phyloP scores from a whole-genome alignment of 2,113 vertebrate genomes.

The Capreolus pygargus region DNA sequence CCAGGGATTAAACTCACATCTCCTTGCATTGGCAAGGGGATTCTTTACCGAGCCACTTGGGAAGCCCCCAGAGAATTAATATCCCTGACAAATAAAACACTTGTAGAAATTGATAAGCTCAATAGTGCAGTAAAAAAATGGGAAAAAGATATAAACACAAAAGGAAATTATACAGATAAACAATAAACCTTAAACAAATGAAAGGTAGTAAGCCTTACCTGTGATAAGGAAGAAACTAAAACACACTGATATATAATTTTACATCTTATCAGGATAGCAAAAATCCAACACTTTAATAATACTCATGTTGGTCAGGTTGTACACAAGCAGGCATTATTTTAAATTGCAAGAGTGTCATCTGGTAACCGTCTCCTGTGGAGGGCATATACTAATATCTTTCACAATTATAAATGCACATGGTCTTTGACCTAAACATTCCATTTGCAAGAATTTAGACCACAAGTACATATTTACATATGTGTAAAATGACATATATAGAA shows the following conservation, averaged over 20 bases:
- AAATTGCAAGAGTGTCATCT: neutral
- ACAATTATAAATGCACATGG: neutral
- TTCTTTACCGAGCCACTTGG: neutral
- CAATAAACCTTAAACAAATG: neutral
- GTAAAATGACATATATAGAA: neutral
- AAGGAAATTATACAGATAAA: neutral
- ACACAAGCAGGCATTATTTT: neutral
- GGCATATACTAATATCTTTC: neutral
- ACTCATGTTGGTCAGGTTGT: neutral
- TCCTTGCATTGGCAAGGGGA: neutral
- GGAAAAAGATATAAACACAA: neutral
- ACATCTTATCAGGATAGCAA: neutral
- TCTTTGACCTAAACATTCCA: neutral
- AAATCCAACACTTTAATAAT: neutral
- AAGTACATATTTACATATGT: neutral
- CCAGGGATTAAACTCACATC: neutral
- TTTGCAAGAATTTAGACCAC: neutral
- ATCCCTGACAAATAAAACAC: neutral
- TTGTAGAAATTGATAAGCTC: neutral
- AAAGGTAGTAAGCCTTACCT: neutral
- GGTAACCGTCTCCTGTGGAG: neutral
- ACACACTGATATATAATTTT: neutral
- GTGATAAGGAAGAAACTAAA: neutral
- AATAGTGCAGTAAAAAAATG: neutral
- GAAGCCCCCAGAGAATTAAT: neutral